Conservation (phyloP, 2,888 invertebrate species). For the Sceliomorpha sp. region DNA sequence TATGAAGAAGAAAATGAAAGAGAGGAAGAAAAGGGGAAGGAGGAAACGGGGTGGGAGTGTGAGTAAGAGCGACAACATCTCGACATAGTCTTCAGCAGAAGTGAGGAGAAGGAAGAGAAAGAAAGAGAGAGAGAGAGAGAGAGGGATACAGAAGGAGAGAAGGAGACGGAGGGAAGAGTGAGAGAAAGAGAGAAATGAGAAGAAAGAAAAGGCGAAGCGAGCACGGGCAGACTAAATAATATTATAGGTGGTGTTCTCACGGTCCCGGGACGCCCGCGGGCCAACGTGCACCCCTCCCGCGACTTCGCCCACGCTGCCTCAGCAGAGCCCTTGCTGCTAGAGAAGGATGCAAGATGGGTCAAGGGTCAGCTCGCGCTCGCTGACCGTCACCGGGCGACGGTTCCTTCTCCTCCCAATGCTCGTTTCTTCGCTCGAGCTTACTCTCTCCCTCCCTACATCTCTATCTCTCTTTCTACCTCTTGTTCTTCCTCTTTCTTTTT, state of each 20-base stretch:
- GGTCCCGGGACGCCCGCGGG: constrained; percentile 80
- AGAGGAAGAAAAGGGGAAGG: constrained; percentile 13
- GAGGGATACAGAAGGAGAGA: constrained; percentile 14
- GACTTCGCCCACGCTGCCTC: constrained; percentile 59
- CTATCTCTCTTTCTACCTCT: constrained; percentile 45
- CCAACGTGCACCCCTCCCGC: constrained; percentile 71
- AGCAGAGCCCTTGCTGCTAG: constrained; percentile 57
- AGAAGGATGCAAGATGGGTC: constrained; percentile 68
- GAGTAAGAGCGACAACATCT: background rate
- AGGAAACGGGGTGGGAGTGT: background rate
- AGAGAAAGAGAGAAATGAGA: constrained; percentile 24
- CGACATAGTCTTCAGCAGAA: constrained; percentile 3
- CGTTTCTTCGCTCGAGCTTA: constrained; percentile 39
- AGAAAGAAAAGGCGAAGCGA: constrained; percentile 48
- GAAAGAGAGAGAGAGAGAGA: constrained; percentile 29
- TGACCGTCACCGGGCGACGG: constrained; percentile 79
- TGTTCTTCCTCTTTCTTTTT: constrained; percentile 50
- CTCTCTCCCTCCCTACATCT: constrained; percentile 38
- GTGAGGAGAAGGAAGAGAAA: constrained; percentile 27
- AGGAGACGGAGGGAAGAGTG: constrained; percentile 13
- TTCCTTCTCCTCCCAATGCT: constrained; percentile 68
- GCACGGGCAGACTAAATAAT: constrained; percentile 77
- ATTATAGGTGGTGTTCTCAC: constrained; percentile 81
- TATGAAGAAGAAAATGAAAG: constrained; percentile 15
- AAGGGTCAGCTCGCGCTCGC: constrained; percentile 79